Percentiles rank a stretch among this genome's conserved stretches.
These are phyloP conservation scores for Neopelma chrysocephalum DNA, from an alignment of 2,797 vertebrate genomes.

Conservation along the genomic window DNA sequence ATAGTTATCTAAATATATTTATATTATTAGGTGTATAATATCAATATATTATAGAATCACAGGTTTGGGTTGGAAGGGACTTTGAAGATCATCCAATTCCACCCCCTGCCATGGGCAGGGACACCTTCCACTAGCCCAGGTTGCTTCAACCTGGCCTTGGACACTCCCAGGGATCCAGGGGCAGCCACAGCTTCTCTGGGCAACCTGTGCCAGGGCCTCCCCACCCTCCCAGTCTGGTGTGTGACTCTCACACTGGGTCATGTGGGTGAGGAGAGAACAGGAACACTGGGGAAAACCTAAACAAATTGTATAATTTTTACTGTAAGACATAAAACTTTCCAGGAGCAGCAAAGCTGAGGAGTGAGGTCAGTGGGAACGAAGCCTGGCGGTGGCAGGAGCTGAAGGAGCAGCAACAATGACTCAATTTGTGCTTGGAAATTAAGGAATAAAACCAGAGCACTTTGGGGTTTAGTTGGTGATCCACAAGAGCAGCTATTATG, in stretches of 20 bases:
- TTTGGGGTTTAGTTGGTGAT: neutral
- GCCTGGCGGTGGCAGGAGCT: neutral
- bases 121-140: neutral
- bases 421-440: neutral
- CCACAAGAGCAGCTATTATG: neutral
- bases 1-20: neutral
- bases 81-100: neutral
- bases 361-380: neutral
- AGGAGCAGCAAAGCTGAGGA: neutral
- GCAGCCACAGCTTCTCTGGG: too few relatives aligned
- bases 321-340: neutral
- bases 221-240: too few relatives aligned
- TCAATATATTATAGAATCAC: neutral
- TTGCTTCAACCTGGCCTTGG: neutral
- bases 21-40: neutral
- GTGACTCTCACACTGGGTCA: too few relatives aligned
- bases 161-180: neutral
- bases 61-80: too few relatives aligned
- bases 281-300: too few relatives aligned
- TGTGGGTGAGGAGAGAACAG: too few relatives aligned
- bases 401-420: neutral
- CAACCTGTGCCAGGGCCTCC: too few relatives aligned
- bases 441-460: neutral
- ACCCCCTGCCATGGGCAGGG: neutral
- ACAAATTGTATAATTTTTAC: too few relatives aligned